Percentiles rank a stretch among this genome's conserved stretches.
phyloP scores from a whole-genome alignment of 2,113 vertebrate genomes.

The Diadophis punctatus region DNA sequence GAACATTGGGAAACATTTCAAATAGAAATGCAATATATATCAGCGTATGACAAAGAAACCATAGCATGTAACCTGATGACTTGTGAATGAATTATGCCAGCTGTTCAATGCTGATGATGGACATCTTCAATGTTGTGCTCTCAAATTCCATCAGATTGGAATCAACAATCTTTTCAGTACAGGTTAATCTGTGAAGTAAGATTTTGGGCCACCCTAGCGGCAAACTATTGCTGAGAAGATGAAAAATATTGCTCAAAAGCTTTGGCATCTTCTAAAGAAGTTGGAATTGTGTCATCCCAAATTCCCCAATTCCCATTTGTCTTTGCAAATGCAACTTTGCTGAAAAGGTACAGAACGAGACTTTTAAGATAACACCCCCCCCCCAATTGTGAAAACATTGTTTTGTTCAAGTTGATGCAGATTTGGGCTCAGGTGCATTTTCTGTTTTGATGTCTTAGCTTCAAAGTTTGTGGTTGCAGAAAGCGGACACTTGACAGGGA shows the following conservation, averaged over 20 bases:
- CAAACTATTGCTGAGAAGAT: not conserved
- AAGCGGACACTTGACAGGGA: conserved; percentile 30
- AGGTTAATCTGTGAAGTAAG: not conserved
- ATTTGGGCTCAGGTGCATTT: not conserved
- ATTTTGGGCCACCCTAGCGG: not conserved
- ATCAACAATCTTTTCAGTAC: not conserved
- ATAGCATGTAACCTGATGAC: not conserved
- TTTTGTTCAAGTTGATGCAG: conserved; percentile 13
- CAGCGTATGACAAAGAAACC: not conserved
- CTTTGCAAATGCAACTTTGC: not conserved
- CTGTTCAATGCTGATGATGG: not conserved
- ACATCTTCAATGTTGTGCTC: not conserved
- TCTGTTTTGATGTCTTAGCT: not conserved
- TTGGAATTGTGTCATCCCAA: not conserved
- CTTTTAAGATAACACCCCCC: conserved; percentile 12
- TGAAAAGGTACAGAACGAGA: conserved; percentile 1
- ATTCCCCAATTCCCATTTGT: not conserved
- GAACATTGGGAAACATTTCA: not conserved
- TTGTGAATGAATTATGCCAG: not conserved
- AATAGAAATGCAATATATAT: not conserved
- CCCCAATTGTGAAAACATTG: not conserved
- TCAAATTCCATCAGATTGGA: not conserved
- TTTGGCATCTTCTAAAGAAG: not conserved
- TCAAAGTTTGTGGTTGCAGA: conserved; percentile 18
- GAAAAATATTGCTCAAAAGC: not conserved